Base-by-base conservation (phyloP, 2,888 invertebrate species). In the Parnassius smintheus region DNA sequence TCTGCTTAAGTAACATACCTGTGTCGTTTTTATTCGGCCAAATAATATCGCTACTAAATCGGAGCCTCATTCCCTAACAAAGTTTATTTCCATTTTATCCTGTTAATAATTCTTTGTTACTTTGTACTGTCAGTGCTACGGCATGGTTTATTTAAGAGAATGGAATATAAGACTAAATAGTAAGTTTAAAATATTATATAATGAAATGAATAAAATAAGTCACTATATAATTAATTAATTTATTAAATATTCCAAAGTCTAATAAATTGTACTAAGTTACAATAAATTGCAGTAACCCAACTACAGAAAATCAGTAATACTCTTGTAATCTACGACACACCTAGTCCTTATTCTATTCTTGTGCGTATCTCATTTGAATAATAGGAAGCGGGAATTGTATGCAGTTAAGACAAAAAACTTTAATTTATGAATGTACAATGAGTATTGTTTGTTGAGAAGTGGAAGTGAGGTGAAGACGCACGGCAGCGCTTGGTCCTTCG, bases 1-100 rank as follows among this genome's bases (percentile, higher is more conserved):
- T 83, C 75, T 76, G 72, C 81, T 83, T 83, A 85, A 88, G 85
- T 86, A 85, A 80, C 80, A 80, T 82, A 78, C 82, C 79, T 75
- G 79, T 68, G 75, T 75, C 72, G 75, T 80, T 84, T 83, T 78
- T 83, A 79, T 85, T 82, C 77, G 75, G 66, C 73, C 71, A 74
- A 83, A 77, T 76, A 69, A 77, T 79, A 76, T 78, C 70, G 76
- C 76, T 78, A 77, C 77, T 71, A 75, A 73, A 70, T 67, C 68
- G 66, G 66, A 44, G 46, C 57, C 12, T 53, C 62, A 58, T 62
- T 62, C 58, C 49, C 49, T 59, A 44, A 25, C 49, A 61, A 62
- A 60, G 66, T 70, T 69, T 68, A 69, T 68, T 68, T 53, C 42
- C 51, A 61, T 46, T 48, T 48, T 13, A 45, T 51, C 13, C n/a